Evolutionary conservation across 2,888 invertebrate genomes (phyloP), one percentile per base, ranked within the genome.

Genomic region (Junonia oenone): DNA sequence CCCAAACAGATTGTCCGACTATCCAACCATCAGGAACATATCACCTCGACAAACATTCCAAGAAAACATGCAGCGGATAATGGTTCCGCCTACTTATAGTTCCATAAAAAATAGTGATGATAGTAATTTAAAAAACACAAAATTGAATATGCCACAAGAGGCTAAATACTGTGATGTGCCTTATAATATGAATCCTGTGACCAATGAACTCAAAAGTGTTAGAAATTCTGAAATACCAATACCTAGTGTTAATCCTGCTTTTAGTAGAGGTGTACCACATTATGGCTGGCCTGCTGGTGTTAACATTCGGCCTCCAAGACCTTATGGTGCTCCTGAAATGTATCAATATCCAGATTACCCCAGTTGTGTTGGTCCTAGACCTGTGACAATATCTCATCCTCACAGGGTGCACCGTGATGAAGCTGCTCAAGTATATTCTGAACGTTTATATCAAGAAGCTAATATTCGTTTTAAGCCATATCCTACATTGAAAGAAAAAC

Each of bases 31-130:
- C 58, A 78, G 87, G 72, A 90, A 90, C 77, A 90, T 90, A 79
- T 91, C 91, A 66, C 91, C 91, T 33, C 78, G 91, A 76, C 90
- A 90, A 76, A 90, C 90, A 76, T 91, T 84, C 78, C 91, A 90
- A 76, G 91, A 91, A 70, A 90, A 90, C 59, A 91, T 90, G 90
- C 88, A 79, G 64, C 81, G 90, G 58, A 83, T 90, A 48, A 83
- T 87, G 78, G 83, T 91, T 62, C 84, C 88, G 38, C 86, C 89
- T 35, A 73, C 77, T 47, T 86, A 81, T 63, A 83, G 71, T 66
- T 69, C 81, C 31, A 61, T 71, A 14, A 86, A 86, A 71, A 67
- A 71, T 63, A 76, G 69, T 75, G 83, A 86, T 62, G 82, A 85
- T 58, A 59, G 73, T 54, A 76, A 69, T 61, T 64, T 74, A 55